A percentile compares a stretch with the other conserved stretches of the same genome.
These are phyloP conservation scores for Tadarida brasiliensis DNA, from an alignment of 2,797 vertebrate species.

Conservation along the genomic window DNA sequence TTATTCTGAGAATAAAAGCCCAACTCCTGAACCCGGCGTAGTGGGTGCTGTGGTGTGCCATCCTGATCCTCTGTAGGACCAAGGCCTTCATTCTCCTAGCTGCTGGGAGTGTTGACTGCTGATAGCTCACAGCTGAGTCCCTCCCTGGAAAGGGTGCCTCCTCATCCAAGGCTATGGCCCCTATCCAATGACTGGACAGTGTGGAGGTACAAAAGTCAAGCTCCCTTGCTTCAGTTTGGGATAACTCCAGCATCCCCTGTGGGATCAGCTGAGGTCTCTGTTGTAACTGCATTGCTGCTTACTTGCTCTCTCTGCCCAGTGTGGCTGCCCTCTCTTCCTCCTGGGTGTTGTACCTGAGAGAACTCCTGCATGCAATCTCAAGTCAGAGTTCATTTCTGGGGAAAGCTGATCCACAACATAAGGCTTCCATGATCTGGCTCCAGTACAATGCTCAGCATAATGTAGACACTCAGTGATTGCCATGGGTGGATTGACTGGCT, in stretches of 20 bases:
- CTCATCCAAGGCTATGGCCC: background rate
- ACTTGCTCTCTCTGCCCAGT: background rate
- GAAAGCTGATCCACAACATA: rapidly evolving
- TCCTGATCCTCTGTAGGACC: background rate
- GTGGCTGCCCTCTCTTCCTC: background rate
- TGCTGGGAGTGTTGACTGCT: too few relatives aligned
- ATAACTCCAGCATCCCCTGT: background rate
- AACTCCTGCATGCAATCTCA: background rate
- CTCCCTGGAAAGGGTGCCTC: background rate
- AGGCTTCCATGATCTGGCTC: background rate
- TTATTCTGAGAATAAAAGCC: background rate
- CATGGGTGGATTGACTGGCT: background rate
- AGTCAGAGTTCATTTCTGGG: background rate
- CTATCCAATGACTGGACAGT: background rate
- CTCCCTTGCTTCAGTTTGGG: background rate
- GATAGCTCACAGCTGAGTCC: background rate
- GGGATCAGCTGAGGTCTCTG: background rate
- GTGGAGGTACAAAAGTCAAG: background rate
- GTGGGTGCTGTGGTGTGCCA: background rate
- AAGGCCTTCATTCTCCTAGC: background rate
- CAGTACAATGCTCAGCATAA: rapidly evolving
- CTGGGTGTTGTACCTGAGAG: background rate
- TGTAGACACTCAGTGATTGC: background rate
- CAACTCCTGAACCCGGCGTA: background rate
- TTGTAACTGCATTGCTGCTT: too few relatives aligned